Base-by-base conservation (phyloP, 2,797 vertebrate species). In the Pitangus sulphuratus region DNA sequence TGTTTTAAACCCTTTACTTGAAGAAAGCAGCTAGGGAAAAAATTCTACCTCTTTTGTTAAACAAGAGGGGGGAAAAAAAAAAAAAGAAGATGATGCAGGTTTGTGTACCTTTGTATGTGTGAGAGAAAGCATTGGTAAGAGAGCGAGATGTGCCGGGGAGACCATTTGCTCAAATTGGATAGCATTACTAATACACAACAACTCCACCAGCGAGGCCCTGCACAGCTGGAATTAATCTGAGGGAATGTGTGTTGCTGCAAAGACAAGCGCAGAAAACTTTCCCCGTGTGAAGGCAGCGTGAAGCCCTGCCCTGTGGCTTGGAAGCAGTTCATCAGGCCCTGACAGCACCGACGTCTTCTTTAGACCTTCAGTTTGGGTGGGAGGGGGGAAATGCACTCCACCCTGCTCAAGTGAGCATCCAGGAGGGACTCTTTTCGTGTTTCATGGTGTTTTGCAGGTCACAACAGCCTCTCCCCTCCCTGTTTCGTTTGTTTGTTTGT, bases 191-290 rank as follows among this genome's bases (percentile, higher is more conserved):
- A 96, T 84, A 85, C 85, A 83, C 84, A 69, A 68, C 6, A 45
- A 62, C 71, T 60, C 79, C 96, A 95, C 92, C 84, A 90, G 95
- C 40, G n/a, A 92, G 93, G 95, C 93, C 62, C 87, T 15, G 57
- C 94, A 92, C 97, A 97, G 96, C 96, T 98, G 97, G 97, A 98
- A 97, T 96, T 97, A 96, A 98, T 98, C 54, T 30, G 56, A 86
- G 88, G 21, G 93, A 96, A 96, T 69, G 74, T 93, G 90, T 89
- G 91, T 17, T 57, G 81, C 95, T 95, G 94, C 95, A 92, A 13
- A 97, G 95, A 93, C 93, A 89, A 94, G 87, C 35, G 5, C 81
- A 90, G 95, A 96, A 92, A 96, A 95, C 95, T 93, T 95, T 91
- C 93, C 88, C 93, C 8, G 22, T 47, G 39, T 94, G 89, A 95